Conservation (phyloP, 2,888 invertebrate genomes). For the Heliconius ismenius region DNA sequence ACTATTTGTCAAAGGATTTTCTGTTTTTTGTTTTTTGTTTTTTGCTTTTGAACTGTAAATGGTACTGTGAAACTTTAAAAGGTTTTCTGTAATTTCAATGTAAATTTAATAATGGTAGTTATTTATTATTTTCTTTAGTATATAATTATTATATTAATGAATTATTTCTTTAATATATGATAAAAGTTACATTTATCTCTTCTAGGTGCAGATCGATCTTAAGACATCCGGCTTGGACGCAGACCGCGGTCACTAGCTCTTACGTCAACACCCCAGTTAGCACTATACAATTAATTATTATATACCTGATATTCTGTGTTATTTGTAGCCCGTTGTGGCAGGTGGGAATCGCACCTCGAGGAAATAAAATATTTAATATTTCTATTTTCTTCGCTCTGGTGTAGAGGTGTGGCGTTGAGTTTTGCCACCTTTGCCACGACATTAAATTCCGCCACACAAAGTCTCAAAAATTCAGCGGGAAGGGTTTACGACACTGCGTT, state of each 20-base stretch:
- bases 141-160: background rate
- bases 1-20: constrained; percentile 74
- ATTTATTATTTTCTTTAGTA: background rate
- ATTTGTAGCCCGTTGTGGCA: too few relatives aligned
- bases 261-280: background rate
- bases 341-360: background rate
- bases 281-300: background rate
- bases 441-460: background rate
- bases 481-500: too few relatives aligned
- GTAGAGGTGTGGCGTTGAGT: background rate
- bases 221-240: background rate
- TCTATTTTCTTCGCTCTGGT: background rate
- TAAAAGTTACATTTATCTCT: background rate
- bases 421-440: background rate
- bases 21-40: constrained; percentile 49
- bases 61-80: background rate
- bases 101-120: background rate
- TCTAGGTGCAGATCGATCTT: background rate
- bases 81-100: background rate
- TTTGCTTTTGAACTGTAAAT: constrained; percentile 50
- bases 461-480: background rate
- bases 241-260: background rate
- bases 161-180: background rate
- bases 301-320: background rate
- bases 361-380: background rate